Evolutionary conservation across 2,888 invertebrate genomes (phyloP), one percentile per base, ranked within the genome.

Genomic region (Tenthredo distinguenda): DNA sequence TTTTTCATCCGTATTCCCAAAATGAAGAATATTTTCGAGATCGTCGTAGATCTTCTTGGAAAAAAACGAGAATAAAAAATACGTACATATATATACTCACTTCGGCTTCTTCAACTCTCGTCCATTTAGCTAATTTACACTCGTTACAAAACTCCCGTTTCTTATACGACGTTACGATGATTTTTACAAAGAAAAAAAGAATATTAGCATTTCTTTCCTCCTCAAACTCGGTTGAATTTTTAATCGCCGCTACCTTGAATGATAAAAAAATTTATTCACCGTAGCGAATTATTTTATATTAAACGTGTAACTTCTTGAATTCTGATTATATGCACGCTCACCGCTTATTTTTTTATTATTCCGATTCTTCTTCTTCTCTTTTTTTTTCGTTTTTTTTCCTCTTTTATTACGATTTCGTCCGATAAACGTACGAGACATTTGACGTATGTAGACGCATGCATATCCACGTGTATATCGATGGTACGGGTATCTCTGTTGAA

Each of bases 61-160:
- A n/a, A n/a, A n/a, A n/a, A n/a, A n/a, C n/a, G n/a, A n/a, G n/a
- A n/a, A n/a, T n/a, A n/a, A n/a, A n/a, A n/a, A n/a, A n/a, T n/a
- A n/a, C n/a, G n/a, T n/a, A n/a, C n/a, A n/a, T n/a, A n/a, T 40
- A n/a, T 34, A 40, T 71, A 40, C 37, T 40, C 40, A 37, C 37
- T 71, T 31, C 34, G 31, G 31, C n/a, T 34, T 18, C 21, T 37
- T 79, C 10, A 37, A 34, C 47, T 55, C 15, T 15, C 26, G 55
- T 58, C 58, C 37, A 58, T 79, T 79, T 21, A 58, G 37, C 21
- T 37, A 79, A 55, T 79, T 55, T 79, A n/a, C 79, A 79, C 55
- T 79, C 79, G 79, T 79, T 58, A 37, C 18, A 79, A 18, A 58
- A n/a, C n/a, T n/a, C n/a, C n/a, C 58, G 31, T 34, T 79, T 34